These are phyloP conservation scores for Rhopalosiphum maidis DNA, from an alignment of 1,140 invertebrate genomes.

Conservation along the genomic window DNA sequence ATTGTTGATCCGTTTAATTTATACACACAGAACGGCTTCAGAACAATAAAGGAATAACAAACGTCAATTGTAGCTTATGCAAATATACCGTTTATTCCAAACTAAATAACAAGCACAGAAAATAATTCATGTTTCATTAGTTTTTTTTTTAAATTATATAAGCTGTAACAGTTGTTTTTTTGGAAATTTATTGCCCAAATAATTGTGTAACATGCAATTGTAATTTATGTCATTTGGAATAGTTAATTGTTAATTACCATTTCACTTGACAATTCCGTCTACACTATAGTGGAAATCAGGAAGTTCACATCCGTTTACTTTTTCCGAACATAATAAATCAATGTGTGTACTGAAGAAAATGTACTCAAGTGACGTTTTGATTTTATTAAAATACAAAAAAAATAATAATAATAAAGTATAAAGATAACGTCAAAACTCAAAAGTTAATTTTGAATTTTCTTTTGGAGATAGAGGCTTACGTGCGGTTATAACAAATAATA, in stretches of 20 bases:
- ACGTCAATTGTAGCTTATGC: slow-evolving; percentile 50
- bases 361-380: not conserved
- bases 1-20: slow-evolving; percentile 48
- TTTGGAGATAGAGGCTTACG: not conserved
- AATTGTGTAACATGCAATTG: slow-evolving; percentile 19
- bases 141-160: not conserved
- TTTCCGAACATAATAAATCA: not conserved
- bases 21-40: slow-evolving; percentile 29
- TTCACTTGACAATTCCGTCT: not conserved
- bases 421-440: not conserved
- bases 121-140: slow-evolving; percentile 44
- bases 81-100: slow-evolving; percentile 36
- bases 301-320: not conserved
- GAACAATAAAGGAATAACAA: slow-evolving; percentile 47
- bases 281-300: not conserved
- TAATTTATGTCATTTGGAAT: slow-evolving; percentile 33
- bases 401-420: not conserved
- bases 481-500: too few relatives aligned
- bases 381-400: not conserved
- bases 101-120: slow-evolving; percentile 40
- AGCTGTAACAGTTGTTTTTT: slow-evolving; percentile 25
- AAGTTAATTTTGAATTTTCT: not conserved
- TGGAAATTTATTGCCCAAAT: slow-evolving; percentile 20
- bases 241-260: slow-evolving; percentile 7
- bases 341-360: not conserved